Conservation (phyloP, 2,113 vertebrate genomes). For the Cyphomyrus plagiostoma region DNA sequence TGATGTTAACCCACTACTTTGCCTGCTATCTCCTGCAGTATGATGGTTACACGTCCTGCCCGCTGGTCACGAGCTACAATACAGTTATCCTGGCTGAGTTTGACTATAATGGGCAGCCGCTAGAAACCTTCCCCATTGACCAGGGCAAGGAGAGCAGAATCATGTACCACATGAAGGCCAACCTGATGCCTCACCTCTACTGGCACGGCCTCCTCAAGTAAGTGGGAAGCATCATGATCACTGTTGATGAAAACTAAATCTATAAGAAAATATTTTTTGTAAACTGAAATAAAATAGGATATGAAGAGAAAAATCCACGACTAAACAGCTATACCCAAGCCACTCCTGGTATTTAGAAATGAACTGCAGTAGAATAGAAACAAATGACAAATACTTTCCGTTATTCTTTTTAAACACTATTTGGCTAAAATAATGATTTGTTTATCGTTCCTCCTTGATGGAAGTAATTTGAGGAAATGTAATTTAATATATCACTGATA, state of each 20-base stretch:
- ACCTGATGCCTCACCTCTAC: conserved; percentile 89
- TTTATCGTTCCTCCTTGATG: not conserved
- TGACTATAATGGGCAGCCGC: conserved; percentile 74
- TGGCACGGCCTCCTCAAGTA: conserved; percentile 87
- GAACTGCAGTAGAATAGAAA: not conserved
- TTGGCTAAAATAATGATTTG: not conserved
- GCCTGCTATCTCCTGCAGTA: conserved; percentile 63
- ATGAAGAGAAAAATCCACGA: not conserved
- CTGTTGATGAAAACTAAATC: not conserved
- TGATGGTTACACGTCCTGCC: conserved; percentile 93
- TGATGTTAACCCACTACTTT: not conserved
- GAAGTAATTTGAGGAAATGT: not conserved
- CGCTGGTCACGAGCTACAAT: conserved; percentile 82
- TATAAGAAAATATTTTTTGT: not conserved
- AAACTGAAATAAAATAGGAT: not conserved
- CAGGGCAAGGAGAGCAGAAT: conserved; percentile 80
- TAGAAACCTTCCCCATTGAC: conserved; percentile 95
- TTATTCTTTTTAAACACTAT: not conserved
- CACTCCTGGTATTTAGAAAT: not conserved
- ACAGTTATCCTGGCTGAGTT: conserved; percentile 91
- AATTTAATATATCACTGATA: not conserved
- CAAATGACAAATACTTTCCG: not conserved
- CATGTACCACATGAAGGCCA: conserved; percentile 92
- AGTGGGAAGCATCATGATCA: conserved; percentile 34
- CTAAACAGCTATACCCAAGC: not conserved